Conservation (phyloP, 1,140 invertebrate genomes). For the Neelides sp. region DNA sequence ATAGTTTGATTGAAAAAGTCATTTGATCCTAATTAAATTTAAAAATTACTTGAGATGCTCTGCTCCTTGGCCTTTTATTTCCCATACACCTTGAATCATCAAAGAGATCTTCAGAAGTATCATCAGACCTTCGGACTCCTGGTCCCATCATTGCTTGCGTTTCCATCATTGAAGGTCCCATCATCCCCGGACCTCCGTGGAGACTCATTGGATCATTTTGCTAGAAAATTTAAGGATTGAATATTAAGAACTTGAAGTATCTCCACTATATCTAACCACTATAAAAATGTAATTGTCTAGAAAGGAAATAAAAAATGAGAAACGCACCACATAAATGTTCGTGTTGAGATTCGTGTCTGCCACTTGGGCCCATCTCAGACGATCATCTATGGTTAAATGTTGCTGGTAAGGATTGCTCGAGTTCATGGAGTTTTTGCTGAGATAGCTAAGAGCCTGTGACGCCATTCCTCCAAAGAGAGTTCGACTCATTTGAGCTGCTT, state of each 20-base stretch:
- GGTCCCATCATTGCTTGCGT: slow-evolving; percentile 21
- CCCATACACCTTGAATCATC: slow-evolving; percentile 23
- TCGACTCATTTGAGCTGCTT: slow-evolving; percentile 39
- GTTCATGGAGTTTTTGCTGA: slow-evolving; percentile 29
- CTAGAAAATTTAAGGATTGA: slow-evolving; percentile 15
- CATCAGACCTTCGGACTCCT: slow-evolving; percentile 28
- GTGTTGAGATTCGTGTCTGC: slow-evolving; percentile 42
- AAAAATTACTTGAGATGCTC: slow-evolving; percentile 27
- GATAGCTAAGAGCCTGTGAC: slow-evolving; percentile 48
- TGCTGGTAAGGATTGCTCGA: slow-evolving; percentile 36
- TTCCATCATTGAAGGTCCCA: slow-evolving; percentile 19
- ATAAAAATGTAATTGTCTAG: neutral
- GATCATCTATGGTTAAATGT: slow-evolving; percentile 53
- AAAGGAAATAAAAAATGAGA: neutral
- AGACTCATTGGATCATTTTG: slow-evolving; percentile 29
- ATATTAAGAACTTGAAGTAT: neutral
- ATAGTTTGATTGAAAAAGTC: too few species aligned
- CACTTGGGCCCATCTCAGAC: slow-evolving; percentile 69
- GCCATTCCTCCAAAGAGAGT: slow-evolving; percentile 44
- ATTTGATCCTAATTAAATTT: neutral
- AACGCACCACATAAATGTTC: slow-evolving; percentile 30
- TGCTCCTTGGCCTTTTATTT: slow-evolving; percentile 27
- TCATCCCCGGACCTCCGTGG: slow-evolving; percentile 17
- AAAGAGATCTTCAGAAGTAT: slow-evolving; percentile 27
- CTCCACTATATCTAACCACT: neutral